Base-by-base conservation (phyloP, 2,113 vertebrate species). In the Podocnemis expansa region DNA sequence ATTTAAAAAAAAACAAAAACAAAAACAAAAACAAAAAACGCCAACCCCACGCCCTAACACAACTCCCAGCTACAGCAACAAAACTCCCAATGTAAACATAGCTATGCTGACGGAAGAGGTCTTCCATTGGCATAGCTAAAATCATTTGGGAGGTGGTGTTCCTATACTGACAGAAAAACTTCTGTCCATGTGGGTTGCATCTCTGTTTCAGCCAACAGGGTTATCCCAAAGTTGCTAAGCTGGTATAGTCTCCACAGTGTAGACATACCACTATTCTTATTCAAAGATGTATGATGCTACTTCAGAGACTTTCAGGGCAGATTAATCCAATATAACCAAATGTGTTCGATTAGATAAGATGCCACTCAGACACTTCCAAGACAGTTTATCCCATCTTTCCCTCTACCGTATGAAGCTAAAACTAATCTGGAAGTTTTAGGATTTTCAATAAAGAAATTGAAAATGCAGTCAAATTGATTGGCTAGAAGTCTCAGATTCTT, bases 331-430 rank as follows among this genome's bases (percentile, higher is more conserved):
- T 93, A 73, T 90, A 89, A 31, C 93, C 38, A 91, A 47, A 89
- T 47, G 73, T 10, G 0, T 84, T 70, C 87, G 84, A 89, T 67
- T 96, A 67, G 89, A 85, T 78, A 91, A 82, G 58, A 17, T 60
- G 54, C 52, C 82, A 89, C 79, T n/a, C 70, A 96, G 95, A 89
- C 85, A 82, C 43, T 85, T 89, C 34, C 80, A 92, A 63, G 87
- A 83, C 29, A 83, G 94, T 22, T 80, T 22, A 56, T 85, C 90
- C 83, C 85, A 84, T 78, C 84, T 91, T 8, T 1, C 16, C 29
- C 63, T 4, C 56, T 34, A 82, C 29, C 87, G 52, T 84, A 82
- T 56, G 47, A 85, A 90, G 82, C 4, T 0, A 0, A 70, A 87
- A 45, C 52, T 81, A 41, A 87, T 70, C 83, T 2, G 87, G 70